A percentile compares a stretch with the other conserved stretches of the same genome.
Evolutionary conservation across 2,797 vertebrate species (phyloP).

Genomic region (Pangasius mekongensis): DNA sequence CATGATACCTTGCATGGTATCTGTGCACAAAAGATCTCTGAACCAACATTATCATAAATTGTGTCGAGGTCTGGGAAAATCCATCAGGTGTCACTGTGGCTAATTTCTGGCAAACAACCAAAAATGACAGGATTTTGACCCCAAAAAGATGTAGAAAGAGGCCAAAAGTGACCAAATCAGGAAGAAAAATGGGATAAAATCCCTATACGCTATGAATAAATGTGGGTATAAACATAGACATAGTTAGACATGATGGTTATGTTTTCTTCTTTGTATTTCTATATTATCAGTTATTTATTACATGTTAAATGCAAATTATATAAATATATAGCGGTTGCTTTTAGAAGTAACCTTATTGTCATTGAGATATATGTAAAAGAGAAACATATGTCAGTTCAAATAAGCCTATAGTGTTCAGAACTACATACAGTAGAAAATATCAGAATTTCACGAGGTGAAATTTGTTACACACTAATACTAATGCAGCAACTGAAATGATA

Average conservation of each 20-base stretch:
- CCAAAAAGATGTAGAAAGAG: not conserved
- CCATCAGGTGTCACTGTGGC: not conserved
- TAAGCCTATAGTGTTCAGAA: not conserved
- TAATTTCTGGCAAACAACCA: not conserved
- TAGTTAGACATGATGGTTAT: not conserved
- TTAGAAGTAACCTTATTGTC: not conserved
- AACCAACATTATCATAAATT: too few relatives aligned
- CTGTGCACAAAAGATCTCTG: not conserved
- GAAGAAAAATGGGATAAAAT: not conserved
- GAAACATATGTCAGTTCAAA: not conserved
- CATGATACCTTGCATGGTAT: not conserved
- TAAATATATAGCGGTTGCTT: not conserved
- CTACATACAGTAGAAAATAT: not conserved
- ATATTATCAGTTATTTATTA: not conserved
- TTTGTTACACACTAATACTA: not conserved
- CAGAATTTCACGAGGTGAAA: not conserved
- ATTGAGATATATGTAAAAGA: not conserved
- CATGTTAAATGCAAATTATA: not conserved
- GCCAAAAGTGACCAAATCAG: not conserved
- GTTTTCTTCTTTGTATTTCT: not conserved
- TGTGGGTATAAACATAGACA: not conserved
- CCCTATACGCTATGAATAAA: not conserved
- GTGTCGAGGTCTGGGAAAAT: not conserved
- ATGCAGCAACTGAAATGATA: not conserved
- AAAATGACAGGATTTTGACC: not conserved